Percentiles rank a stretch among this genome's conserved stretches.
Conservation (phyloP, 2,797 vertebrate genomes). For the Hafferia zeledoni region DNA sequence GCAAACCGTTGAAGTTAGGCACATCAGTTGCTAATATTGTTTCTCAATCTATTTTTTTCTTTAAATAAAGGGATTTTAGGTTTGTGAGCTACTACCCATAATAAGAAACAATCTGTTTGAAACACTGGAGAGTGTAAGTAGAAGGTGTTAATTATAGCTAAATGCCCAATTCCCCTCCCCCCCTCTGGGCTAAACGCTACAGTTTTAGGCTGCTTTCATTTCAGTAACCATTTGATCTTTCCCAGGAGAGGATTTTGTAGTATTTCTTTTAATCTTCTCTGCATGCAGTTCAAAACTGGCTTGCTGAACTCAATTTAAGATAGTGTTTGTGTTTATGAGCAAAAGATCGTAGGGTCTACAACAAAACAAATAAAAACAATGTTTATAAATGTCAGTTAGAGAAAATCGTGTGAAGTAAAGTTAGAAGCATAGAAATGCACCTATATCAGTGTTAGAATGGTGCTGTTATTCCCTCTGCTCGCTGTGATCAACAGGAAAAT, state of each 20-base stretch:
- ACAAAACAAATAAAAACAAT: conserved; percentile 46
- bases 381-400: conserved; percentile 26
- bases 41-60: neutral
- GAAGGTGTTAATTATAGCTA: conserved; percentile 68
- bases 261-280: conserved; percentile 72
- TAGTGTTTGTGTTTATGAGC: conserved; percentile 51
- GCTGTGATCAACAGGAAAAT: neutral
- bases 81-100: conserved; percentile 23
- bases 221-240: conserved; percentile 70
- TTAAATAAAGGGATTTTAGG: neutral
- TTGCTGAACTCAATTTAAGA: conserved; percentile 51
- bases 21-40: neutral
- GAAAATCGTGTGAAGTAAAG: conserved; percentile 12
- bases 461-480: neutral
- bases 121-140: conserved; percentile 28
- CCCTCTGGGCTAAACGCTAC: neutral
- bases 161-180: conserved; percentile 24
- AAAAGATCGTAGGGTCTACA: neutral
- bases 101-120: neutral
- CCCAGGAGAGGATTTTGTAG: conserved; percentile 59
- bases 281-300: conserved; percentile 42
- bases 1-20: neutral
- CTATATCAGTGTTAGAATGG: neutral
- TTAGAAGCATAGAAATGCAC: neutral
- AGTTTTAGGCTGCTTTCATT: conserved; percentile 64